Evolutionary conservation across 30 jellyfish, hydroid and myxozoan species (phyloP).

Genomic region (Hydractinia echinata): DNA sequence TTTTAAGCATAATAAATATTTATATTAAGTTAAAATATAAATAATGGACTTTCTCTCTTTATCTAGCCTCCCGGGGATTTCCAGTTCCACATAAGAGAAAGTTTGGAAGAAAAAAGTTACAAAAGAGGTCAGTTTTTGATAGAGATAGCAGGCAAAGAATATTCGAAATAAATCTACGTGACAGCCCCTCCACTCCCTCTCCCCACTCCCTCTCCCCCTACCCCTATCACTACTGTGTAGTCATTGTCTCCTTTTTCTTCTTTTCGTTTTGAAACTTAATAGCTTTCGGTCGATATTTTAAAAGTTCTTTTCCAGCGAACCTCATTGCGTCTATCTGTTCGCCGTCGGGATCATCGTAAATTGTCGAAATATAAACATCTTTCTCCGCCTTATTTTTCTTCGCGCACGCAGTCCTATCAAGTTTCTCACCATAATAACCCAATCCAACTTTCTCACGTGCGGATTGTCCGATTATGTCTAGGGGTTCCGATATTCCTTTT

Average conservation of each 20-base stretch:
- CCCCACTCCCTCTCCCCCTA: no score
- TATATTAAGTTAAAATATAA: no score
- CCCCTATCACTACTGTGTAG: no score
- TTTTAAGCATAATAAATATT: no score
- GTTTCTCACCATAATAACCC: conserved; percentile 62
- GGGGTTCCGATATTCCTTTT: conserved; percentile 57
- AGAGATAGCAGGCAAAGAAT: no score
- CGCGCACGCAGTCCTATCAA: conserved; percentile 24
- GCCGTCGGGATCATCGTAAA: conserved; percentile 52
- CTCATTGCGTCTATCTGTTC: conserved; percentile 41
- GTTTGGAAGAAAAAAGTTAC: no score
- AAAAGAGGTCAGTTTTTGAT: no score
- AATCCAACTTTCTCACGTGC: conserved; percentile 53
- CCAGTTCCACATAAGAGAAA: no score
- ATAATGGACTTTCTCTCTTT: no score
- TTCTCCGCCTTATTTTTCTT: conserved; percentile 38
- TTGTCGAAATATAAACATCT: conserved; percentile 56
- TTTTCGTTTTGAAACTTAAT: conserved; percentile 14
- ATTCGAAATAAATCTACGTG: no score
- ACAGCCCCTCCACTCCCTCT: no score
- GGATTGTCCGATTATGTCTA: conserved; percentile 49
- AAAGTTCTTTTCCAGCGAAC: conserved; percentile 28
- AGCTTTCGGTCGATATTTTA: conserved; percentile 30
- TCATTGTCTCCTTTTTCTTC: neutral
- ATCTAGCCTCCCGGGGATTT: no score